Conservation (phyloP, 2,888 invertebrate species). For the Drosophila tanythrix region DNA sequence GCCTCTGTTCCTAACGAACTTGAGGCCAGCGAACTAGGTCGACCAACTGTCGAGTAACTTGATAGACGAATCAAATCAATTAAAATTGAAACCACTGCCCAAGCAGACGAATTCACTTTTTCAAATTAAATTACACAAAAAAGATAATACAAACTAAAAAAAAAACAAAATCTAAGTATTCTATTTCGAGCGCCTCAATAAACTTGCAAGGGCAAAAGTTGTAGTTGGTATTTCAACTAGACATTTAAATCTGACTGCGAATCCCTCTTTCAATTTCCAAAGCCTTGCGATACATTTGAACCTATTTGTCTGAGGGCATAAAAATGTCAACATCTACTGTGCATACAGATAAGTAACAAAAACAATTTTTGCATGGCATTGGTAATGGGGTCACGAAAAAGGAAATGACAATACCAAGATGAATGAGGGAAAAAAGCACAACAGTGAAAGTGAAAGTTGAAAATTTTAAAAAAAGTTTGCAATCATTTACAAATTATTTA, state of each 20-base stretch:
- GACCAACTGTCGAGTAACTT: slow-evolving; percentile 45
- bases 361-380: slow-evolving; percentile 16
- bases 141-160: background rate
- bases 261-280: background rate
- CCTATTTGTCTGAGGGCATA: background rate
- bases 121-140: slow-evolving; percentile 1
- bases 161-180: background rate
- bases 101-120: slow-evolving; percentile 14
- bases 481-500: slow-evolving; percentile 17
- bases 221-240: background rate
- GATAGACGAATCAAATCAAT: slow-evolving; percentile 43
- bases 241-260: background rate
- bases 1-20: slow-evolving; percentile 17
- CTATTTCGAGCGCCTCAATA: background rate
- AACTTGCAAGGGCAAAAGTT: background rate
- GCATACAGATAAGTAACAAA: slow-evolving; percentile 3
- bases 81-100: slow-evolving; percentile 24
- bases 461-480: slow-evolving; percentile 44
- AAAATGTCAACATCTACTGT: background rate
- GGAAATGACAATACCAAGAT: slow-evolving; percentile 15
- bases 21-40: slow-evolving; percentile 39
- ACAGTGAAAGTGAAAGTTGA: slow-evolving; percentile 31
- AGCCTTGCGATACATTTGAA: background rate
- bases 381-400: slow-evolving; percentile 25
- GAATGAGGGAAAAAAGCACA: slow-evolving; percentile 15